Percentiles rank a stretch among this genome's conserved stretches.
phyloP scores from a whole-genome alignment of 2,888 invertebrate genomes.

The Tipula vernalis region DNA sequence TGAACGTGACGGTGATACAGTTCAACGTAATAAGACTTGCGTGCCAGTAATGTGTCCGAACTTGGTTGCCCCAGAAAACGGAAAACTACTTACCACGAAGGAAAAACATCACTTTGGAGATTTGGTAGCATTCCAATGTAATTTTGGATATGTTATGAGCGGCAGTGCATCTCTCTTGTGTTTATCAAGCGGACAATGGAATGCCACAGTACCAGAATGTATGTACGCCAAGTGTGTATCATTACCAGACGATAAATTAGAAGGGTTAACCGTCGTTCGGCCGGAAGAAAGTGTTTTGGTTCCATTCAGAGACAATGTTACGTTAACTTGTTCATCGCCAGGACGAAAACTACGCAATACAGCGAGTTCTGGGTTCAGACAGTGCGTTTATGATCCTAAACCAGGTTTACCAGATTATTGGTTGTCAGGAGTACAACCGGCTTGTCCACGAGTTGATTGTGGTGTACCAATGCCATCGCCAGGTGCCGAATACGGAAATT shows the following conservation, averaged over 20 bases:
- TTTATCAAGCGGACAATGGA: conserved; percentile 84
- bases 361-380: conserved; percentile 72
- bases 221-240: conserved; percentile 87
- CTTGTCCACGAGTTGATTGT: conserved; percentile 82
- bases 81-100: conserved; percentile 68
- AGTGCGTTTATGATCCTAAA: conserved; percentile 92
- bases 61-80: conserved; percentile 69
- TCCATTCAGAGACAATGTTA: conserved; percentile 83
- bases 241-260: conserved; percentile 75
- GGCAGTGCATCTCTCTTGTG: conserved; percentile 79
- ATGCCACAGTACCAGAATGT: conserved; percentile 85
- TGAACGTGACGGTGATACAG: conserved; percentile 74
- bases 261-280: conserved; percentile 66
- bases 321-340: conserved; percentile 63
- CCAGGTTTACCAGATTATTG: conserved; percentile 81
- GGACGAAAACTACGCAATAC: conserved; percentile 72
- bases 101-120: conserved; percentile 80
- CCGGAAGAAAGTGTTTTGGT: conserved; percentile 73
- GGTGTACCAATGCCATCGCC: conserved; percentile 84
- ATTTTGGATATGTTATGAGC: conserved; percentile 87
- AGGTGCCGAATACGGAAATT: conserved; percentile 86
- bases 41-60: conserved; percentile 84
- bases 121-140: conserved; percentile 80
- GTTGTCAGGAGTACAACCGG: conserved; percentile 74
- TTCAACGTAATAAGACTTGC: conserved; percentile 86